Base-by-base conservation (phyloP, 1,140 invertebrate genomes). In the Drosophila sp. region DNA sequence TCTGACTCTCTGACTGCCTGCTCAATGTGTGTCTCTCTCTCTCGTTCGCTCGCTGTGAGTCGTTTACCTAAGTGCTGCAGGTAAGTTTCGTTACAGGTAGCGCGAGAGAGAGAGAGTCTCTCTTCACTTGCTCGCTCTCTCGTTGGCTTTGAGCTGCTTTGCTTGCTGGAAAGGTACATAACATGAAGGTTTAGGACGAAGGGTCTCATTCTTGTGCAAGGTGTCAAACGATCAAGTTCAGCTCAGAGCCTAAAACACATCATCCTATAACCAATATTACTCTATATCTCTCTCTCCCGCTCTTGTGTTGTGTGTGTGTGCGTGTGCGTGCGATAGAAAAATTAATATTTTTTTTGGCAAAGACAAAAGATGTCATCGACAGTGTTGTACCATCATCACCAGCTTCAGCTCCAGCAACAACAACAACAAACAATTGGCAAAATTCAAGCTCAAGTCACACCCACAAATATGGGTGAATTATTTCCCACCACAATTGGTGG, bases 161-260 rank as follows among this genome's bases (percentile, higher is more conserved):
- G 44, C 85, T 10, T 80, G 56, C 54, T 40, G 61, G 35, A 87
- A 87, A 79, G 83, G 83, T 87, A 87, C 83, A 87, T 77, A 87
- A 87, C 68, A 76, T 72, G 80, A 89, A 76, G 83, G 84, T 89
- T 83, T 87, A 87, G 83, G 83, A 87, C 83, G 84, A 87, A 87
- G 83, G 83, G 83, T 89, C 83, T 87, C 83, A 87, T 84, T 87
- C 83, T 89, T 87, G 79, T 89, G 84, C 73, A 89, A 89, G 84
- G 85, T 87, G 84, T 87, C 79, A 80, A 76, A 70, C 84, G 83
- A 87, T 87, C 84, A 87, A 87, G 76, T 83, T 83, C 67, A 80
- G 63, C 25, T 32, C 55, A 44, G 6, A 64, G 29, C 54, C 44
- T 76, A 70, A 60, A 75, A 57, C 58, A 55, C 63, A 72, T 35